These are phyloP conservation scores for Watsonalla binaria DNA, from an alignment of 2,888 invertebrate genomes.

Conservation along the genomic window DNA sequence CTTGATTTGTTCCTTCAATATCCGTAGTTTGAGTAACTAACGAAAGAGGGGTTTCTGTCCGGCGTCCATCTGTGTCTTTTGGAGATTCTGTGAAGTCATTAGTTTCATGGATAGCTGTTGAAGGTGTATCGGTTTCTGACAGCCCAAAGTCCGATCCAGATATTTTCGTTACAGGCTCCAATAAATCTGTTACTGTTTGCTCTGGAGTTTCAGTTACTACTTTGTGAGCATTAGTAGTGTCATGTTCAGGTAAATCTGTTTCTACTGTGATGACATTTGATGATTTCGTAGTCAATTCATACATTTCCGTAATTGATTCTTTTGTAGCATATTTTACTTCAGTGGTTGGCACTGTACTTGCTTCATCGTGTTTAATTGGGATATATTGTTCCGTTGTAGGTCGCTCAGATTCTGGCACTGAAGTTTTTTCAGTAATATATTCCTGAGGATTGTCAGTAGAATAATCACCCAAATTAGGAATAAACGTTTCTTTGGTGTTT, in stretches of 20 bases:
- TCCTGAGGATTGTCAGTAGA: background rate
- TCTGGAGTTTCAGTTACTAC: conserved; percentile 7
- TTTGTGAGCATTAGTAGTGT: conserved; percentile 2
- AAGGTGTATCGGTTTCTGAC: background rate
- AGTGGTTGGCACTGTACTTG: background rate
- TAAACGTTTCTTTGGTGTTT: background rate
- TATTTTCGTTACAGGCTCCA: background rate
- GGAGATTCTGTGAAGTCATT: background rate
- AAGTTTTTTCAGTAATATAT: background rate
- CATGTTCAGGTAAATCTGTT: background rate
- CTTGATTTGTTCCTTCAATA: background rate
- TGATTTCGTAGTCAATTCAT: background rate
- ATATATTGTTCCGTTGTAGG: background rate
- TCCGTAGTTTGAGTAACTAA: background rate
- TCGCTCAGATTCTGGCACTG: background rate
- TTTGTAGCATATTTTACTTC: background rate
- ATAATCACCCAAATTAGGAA: background rate
- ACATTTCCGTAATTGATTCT: background rate
- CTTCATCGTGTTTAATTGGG: background rate
- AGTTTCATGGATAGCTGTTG: background rate
- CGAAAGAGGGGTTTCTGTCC: background rate
- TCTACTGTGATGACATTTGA: background rate
- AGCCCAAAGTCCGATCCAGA: background rate
- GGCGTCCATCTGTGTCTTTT: background rate
- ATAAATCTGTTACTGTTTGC: background rate